Conservation (phyloP, 2,113 vertebrate species). For the Brachyhypopomus gauderio region DNA sequence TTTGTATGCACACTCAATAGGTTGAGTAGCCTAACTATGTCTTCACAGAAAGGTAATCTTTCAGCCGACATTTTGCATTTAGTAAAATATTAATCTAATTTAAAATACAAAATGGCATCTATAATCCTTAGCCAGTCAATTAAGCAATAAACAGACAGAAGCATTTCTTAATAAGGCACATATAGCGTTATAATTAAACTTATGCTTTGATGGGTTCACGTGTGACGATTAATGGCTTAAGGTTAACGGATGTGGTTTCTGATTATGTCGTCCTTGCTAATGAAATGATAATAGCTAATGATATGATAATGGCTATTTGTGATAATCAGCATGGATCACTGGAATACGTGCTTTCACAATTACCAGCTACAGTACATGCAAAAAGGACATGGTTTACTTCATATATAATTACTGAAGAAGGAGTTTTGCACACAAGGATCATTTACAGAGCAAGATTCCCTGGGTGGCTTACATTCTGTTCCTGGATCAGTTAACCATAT, state of each 20-base stretch:
- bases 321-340: slow-evolving; percentile 21
- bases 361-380: slow-evolving; percentile 31
- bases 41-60: not conserved
- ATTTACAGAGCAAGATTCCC: too few relatives aligned
- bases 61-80: not conserved
- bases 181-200: not conserved
- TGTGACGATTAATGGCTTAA: not conserved
- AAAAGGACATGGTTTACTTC: slow-evolving; percentile 13
- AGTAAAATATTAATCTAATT: not conserved
- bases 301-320: slow-evolving; percentile 36
- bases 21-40: not conserved
- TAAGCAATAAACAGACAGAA: too few relatives aligned
- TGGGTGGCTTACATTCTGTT: too few relatives aligned
- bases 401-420: not conserved
- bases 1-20: not conserved
- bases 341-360: slow-evolving; percentile 32
- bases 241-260: not conserved
- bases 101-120: not conserved
- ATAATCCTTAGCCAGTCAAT: not conserved
- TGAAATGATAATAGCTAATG: too few relatives aligned
- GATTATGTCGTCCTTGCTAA: slow-evolving; percentile 34
- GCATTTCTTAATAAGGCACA: too few relatives aligned
- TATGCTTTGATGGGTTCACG: not conserved
- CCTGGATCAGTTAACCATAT: too few relatives aligned
- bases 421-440: too few relatives aligned